These are phyloP conservation scores for Rhopalosiphum maidis DNA, from an alignment of 1,140 invertebrate genomes.

Conservation along the genomic window DNA sequence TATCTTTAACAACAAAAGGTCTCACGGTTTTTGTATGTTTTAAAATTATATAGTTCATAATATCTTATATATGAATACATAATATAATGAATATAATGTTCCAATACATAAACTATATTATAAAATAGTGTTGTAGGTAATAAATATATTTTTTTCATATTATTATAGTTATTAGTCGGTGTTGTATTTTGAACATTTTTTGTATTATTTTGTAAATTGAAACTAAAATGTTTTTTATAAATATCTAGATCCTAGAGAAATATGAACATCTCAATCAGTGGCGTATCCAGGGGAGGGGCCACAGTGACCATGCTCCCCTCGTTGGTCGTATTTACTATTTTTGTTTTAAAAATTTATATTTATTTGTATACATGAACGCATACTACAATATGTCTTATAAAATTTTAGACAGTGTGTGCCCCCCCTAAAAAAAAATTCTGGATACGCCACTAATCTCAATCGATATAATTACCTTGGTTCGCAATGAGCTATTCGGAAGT, in stretches of 20 bases:
- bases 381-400: too few species aligned
- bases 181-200: not conserved
- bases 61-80: not conserved
- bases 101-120: not conserved
- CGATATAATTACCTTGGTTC: conserved; percentile 81
- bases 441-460: not conserved
- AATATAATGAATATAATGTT: not conserved
- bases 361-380: too few species aligned
- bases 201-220: not conserved
- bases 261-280: not conserved
- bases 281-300: too few species aligned
- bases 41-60: not conserved
- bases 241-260: not conserved
- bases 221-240: not conserved
- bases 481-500: conserved; percentile 95
- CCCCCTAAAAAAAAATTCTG: too few species aligned
- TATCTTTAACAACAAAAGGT: not conserved
- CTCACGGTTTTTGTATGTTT: not conserved
- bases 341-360: too few species aligned
- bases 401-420: too few species aligned
- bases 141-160: not conserved
- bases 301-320: too few species aligned
- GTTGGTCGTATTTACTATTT: too few species aligned
- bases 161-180: not conserved
- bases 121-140: not conserved